Percentiles rank a stretch among this genome's conserved stretches.
Evolutionary conservation across 2,113 vertebrate genomes (phyloP).

Genomic region (Turdus rufiventris): DNA sequence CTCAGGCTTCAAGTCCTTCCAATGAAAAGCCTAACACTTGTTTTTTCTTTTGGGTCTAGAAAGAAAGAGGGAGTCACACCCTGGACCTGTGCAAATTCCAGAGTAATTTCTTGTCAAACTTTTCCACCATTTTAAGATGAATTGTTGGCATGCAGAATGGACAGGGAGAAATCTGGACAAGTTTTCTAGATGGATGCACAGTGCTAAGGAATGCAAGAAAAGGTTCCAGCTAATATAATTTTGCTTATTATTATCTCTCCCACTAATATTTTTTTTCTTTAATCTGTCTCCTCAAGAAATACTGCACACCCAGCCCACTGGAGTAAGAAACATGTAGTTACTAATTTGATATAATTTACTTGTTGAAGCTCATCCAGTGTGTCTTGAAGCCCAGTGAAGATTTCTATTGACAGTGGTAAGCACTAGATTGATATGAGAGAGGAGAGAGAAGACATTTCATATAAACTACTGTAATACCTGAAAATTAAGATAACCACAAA

Average conservation of each 20-base stretch:
- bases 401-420: not conserved
- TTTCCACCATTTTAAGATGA: not conserved
- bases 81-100: not conserved
- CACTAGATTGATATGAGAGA: not conserved
- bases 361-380: not conserved
- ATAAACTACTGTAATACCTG: not conserved
- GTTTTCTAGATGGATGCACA: not conserved
- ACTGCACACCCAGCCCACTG: not conserved
- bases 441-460: not conserved
- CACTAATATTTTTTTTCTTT: not conserved
- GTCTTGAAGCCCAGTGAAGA: not conserved
- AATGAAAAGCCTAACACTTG: not conserved
- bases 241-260: not conserved
- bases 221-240: not conserved
- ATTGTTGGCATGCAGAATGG: not conserved
- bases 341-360: not conserved
- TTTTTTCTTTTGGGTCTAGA: not conserved
- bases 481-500: not conserved
- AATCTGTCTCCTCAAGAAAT: not conserved
- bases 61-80: not conserved
- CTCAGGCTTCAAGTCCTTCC: not conserved
- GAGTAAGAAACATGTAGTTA: not conserved
- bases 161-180: not conserved
- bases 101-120: not conserved
- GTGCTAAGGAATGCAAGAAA: not conserved